Base-by-base conservation (phyloP, 2,797 vertebrate species). In the Syngnathus acus region DNA sequence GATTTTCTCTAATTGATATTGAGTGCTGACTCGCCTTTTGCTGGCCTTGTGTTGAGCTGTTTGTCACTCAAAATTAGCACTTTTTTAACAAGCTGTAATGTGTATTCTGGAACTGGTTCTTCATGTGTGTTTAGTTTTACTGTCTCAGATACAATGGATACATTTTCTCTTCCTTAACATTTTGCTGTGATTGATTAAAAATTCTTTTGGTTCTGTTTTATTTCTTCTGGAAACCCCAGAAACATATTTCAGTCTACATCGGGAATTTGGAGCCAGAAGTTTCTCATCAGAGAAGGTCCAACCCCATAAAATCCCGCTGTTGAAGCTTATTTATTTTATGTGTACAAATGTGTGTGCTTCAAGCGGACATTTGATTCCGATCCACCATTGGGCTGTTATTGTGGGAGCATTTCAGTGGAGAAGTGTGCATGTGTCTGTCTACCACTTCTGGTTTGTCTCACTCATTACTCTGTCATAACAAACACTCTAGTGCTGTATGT, bases 391-490 rank as follows among this genome's bases (percentile, higher is more conserved):
- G 63, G 51, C 48, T 32, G 54, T 67, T 74, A 42, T 57, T 62
- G 73, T 51, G 54, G 16, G 32, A 67, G 64, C 68, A 67, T 73
- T 66, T 79, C 42, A 6, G 64, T 72, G 71, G 38, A 42, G 38
- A 17, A 39, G 26, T 19, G 51, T 23, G 70, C 68, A 67, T 78
- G 68, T 72, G 77, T 79, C 48, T 74, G 68, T 76, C 69, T 54
- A 77, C 73, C 63, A 58, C 78, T 75, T 85, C 90, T 90, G 90
- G 82, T 74, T 82, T 84, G 70, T 85, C 76, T 89, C 89, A 88
- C 78, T 90, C 81, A 69, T 81, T 86, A 82, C 78, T 73, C 75
- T 85, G 86, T 90, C 89, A 90, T 84, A 90, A 88, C 87, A 88
- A 80, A 76, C 78, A 69, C 79, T 78, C 75, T 42, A 38, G 65